phyloP scores from a whole-genome alignment of 1,140 invertebrate species.

The Diabrotica virgifera region DNA sequence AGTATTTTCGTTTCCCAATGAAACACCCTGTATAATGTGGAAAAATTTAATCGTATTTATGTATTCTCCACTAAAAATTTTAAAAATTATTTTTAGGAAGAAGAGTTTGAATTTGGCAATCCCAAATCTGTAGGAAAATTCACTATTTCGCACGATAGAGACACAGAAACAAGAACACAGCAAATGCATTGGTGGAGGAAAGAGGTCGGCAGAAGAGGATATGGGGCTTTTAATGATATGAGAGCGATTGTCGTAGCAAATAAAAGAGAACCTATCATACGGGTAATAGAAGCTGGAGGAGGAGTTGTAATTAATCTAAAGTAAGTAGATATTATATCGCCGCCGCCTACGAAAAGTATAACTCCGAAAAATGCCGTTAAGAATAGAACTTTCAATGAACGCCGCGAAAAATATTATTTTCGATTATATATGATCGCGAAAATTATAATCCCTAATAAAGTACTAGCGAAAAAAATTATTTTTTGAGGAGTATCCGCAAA shows the following conservation, averaged over 20 bases:
- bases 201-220: conserved; percentile 45
- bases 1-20: too few species aligned
- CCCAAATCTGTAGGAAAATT: conserved; percentile 55
- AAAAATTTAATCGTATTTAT: neutral
- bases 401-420: too few species aligned
- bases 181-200: conserved; percentile 66
- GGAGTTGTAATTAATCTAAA: conserved; percentile 60
- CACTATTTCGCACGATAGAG: conserved; percentile 41
- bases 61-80: neutral
- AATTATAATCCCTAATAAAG: too few species aligned
- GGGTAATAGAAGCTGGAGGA: conserved; percentile 70
- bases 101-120: conserved; percentile 75
- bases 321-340: too few species aligned
- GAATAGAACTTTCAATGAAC: too few species aligned
- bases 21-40: too few species aligned
- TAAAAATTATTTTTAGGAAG: conserved; percentile 57
- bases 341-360: too few species aligned
- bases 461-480: too few species aligned
- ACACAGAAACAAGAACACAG: conserved; percentile 54
- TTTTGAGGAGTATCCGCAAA: too few species aligned
- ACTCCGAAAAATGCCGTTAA: too few species aligned
- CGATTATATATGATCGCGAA: too few species aligned
- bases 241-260: conserved; percentile 66
- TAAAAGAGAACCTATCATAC: conserved; percentile 61
- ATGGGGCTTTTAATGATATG: conserved; percentile 66